These are phyloP conservation scores for Urophycis tenuis DNA, from an alignment of 2,797 vertebrate genomes.

Conservation along the genomic window DNA sequence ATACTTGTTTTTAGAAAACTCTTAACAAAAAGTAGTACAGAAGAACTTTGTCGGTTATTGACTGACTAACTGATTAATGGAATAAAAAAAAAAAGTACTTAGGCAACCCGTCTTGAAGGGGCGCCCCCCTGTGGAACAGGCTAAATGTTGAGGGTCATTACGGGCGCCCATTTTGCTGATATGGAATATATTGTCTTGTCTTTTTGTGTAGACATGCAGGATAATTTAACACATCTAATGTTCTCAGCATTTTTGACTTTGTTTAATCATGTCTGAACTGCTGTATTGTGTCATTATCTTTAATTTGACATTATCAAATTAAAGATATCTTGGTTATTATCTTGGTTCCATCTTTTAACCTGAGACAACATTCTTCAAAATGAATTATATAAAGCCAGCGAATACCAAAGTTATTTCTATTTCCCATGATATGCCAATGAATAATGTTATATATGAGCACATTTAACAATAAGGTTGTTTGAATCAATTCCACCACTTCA, in stretches of 20 bases:
- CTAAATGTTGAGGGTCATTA: not conserved
- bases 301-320: too few species aligned
- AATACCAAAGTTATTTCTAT: not conserved
- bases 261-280: too few species aligned
- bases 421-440: not conserved
- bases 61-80: not conserved
- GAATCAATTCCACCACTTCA: not conserved
- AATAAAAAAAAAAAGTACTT: not conserved
- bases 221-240: not conserved
- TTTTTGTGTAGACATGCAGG: not conserved
- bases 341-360: not conserved
- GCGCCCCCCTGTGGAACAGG: slow-evolving; percentile 63
- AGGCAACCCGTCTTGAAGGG: slow-evolving; percentile 16
- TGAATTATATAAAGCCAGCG: not conserved
- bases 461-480: not conserved
- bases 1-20: not conserved
- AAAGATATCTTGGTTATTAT: too few species aligned
- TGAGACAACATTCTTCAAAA: not conserved
- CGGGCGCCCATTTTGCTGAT: not conserved
- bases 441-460: not conserved
- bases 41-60: not conserved
- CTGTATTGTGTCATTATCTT: too few species aligned
- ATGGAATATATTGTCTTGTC: not conserved
- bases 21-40: not conserved
- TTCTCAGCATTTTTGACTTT: not conserved